Evolutionary conservation across 2,113 vertebrate genomes (phyloP), one percentile per base, ranked within the genome.

Genomic region (Pristiophorus japonicus): DNA sequence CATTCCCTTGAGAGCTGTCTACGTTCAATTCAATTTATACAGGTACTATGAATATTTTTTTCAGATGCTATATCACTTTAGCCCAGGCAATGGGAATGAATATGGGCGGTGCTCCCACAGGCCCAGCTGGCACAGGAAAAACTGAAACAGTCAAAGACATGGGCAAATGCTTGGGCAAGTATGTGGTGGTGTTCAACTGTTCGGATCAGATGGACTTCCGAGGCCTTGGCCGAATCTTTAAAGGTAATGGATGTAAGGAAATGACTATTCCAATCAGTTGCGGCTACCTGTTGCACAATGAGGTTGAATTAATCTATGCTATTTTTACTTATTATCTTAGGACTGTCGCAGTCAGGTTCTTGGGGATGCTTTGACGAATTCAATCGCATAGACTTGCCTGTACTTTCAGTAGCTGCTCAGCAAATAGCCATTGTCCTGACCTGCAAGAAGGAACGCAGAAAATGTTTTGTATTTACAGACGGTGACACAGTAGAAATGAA

Each of bases 321-420:
- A 96, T 14, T 90, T 95, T 96, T 95, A 95, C 96, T 95, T 96
- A 96, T 92, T 67, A 66, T 63, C 0, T 91, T 96, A 99, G 99
- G 99, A 96, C 97, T 99, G 95, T 98, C 99, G 94, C 99, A 99
- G 96, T 99, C 99, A 95, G 99, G 99, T 73, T 99, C 99, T 70
- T 99, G 99, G 99, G 99, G 99, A 67, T 99, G 99, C 96, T 99
- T 99, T 96, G 99, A 99, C 87, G 99, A 99, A 96, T 99, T 99
- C 97, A 99, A 99, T 96, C 98, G 99, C 59, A 99, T 99, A 16
- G 97, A 99, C 96, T 98, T 99, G 91, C 98, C 99, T 2, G 99
- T 99, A 65, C 96, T 99, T n/a, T 99, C 99, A 0, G 99, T 99
- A 85, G 99, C 99, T 27, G 99, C 99, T 12, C 99, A 99, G 96